Evolutionary conservation across 2,888 invertebrate species (phyloP).

Genomic region (Drosophila cognata): DNA sequence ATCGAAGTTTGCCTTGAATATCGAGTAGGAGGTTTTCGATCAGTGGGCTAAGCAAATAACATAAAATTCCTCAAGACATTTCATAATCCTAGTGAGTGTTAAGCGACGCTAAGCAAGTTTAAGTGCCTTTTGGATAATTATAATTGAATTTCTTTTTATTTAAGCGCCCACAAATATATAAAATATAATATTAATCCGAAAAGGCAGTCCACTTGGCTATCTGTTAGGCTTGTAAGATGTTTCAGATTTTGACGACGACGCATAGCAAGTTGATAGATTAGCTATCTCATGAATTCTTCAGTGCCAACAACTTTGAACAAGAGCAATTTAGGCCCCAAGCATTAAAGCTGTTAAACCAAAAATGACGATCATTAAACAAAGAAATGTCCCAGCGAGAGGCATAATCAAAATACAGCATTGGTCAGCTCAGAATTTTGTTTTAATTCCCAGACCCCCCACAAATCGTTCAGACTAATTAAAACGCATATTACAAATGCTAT

Average conservation of each 20-base stretch:
- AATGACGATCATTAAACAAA: conserved; percentile 18
- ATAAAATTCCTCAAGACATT: conserved; percentile 29
- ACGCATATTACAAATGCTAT: conserved; percentile 79
- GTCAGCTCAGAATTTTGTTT: conserved; percentile 41
- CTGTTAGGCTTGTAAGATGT: background rate
- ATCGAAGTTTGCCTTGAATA: conserved; percentile 66
- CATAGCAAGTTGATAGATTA: background rate
- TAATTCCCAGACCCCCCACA: conserved; percentile 64
- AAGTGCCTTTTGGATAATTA: background rate
- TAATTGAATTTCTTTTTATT: background rate
- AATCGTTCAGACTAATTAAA: conserved; percentile 74
- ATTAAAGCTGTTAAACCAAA: conserved; percentile 21
- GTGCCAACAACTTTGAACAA: background rate
- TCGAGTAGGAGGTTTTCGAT: conserved; percentile 60
- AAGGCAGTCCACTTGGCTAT: background rate
- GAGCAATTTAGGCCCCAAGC: conserved; percentile 7
- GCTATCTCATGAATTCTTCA: background rate
- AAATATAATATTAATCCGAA: background rate
- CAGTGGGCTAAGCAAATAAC: conserved; percentile 51
- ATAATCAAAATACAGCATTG: conserved; percentile 65
- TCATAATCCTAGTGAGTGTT: conserved; percentile 11
- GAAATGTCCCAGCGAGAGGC: conserved; percentile 39
- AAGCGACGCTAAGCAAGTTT: background rate
- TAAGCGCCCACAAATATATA: background rate
- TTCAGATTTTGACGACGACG: background rate